phyloP scores from a whole-genome alignment of 2,888 invertebrate genomes.

The Lasioglossum marginatum region DNA sequence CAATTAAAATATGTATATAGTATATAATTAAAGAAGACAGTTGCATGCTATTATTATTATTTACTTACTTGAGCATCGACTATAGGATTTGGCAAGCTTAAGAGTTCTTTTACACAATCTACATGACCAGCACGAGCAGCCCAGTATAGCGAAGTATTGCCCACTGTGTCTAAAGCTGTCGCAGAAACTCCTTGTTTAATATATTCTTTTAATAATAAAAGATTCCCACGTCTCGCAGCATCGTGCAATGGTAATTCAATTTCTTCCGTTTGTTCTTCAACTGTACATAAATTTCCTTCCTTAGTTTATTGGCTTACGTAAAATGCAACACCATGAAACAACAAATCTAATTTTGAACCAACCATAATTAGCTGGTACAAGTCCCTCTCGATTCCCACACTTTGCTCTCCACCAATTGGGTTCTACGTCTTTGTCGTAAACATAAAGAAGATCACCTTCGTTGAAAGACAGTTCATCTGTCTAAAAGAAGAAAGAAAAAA shows the following conservation, averaged over 20 bases:
- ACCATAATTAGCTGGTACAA: slow-evolving; percentile 88
- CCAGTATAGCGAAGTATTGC: slow-evolving; percentile 89
- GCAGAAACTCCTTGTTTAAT: slow-evolving; percentile 87
- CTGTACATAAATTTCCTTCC: slow-evolving; percentile 78
- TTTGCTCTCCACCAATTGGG: slow-evolving; percentile 86
- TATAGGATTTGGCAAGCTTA: slow-evolving; percentile 84
- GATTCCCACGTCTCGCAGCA: slow-evolving; percentile 88
- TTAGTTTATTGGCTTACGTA: background rate
- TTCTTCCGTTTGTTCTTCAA: slow-evolving; percentile 86
- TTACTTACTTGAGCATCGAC: slow-evolving; percentile 81
- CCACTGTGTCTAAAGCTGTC: slow-evolving; percentile 88
- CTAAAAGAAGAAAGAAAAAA: slow-evolving; percentile 73
- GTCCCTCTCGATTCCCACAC: slow-evolving; percentile 85
- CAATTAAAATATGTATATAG: slow-evolving; percentile 31
- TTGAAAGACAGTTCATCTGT: slow-evolving; percentile 88
- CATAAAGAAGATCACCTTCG: slow-evolving; percentile 88
- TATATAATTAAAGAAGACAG: background rate
- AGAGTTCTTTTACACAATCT: slow-evolving; percentile 85
- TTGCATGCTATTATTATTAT: background rate
- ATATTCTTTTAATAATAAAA: slow-evolving; percentile 87
- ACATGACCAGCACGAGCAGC: slow-evolving; percentile 88
- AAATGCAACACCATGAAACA: background rate
- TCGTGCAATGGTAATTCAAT: slow-evolving; percentile 88
- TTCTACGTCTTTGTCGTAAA: slow-evolving; percentile 85
- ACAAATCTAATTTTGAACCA: slow-evolving; percentile 49